Base-by-base conservation (phyloP, 2,888 invertebrate species). In the Homarus gammarus region DNA sequence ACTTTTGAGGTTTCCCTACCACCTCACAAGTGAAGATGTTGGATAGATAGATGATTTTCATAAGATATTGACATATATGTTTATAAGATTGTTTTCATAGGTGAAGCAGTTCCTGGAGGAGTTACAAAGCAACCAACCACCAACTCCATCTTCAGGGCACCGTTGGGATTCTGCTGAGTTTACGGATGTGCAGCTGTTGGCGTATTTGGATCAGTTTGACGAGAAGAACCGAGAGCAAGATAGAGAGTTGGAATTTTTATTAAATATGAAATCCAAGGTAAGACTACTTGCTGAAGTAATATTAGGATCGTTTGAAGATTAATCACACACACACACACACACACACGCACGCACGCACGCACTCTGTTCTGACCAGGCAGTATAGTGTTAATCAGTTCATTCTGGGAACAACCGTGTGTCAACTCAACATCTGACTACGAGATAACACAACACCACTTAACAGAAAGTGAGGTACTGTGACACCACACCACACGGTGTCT, bases 101-200 rank as follows among this genome's bases (percentile, higher is more conserved):
- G 75, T 75, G 18, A 40, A 75, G 27, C 18, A 75, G 18, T 38
- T 15, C 27, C 49, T 75, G 27, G 75, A 75, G 31, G 10, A 18
- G 44, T 38, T 75, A 10, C 38, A 44, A 49, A 8, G n/a, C 75
- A 75, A 12, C 18, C 12, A 36, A 15, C n/a, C 31, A 27, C 8
- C 6, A 15, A 12, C 8, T 10, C 22, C 18, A 2, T 18, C 49
- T 33, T 18, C 49, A 22, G 40, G 77, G 10, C 36, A n/a, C 15
- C 72, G 70, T 49, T 33, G 70, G 18, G 86, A 86, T 33, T 33
- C 70, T 3, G 33, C 38, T 2, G 86, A 86, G 36, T 86, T 70
- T 56, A 79, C 79, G 0, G 86, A 86, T 68, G 70, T 86, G 36
- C 86, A 86, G 40, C 78, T 86, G 8, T 36, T 86, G 44, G 51